A percentile compares a stretch with the other conserved stretches of the same genome.
Evolutionary conservation across 2,797 vertebrate species (phyloP).

Genomic region (Phalloptychus januarius): DNA sequence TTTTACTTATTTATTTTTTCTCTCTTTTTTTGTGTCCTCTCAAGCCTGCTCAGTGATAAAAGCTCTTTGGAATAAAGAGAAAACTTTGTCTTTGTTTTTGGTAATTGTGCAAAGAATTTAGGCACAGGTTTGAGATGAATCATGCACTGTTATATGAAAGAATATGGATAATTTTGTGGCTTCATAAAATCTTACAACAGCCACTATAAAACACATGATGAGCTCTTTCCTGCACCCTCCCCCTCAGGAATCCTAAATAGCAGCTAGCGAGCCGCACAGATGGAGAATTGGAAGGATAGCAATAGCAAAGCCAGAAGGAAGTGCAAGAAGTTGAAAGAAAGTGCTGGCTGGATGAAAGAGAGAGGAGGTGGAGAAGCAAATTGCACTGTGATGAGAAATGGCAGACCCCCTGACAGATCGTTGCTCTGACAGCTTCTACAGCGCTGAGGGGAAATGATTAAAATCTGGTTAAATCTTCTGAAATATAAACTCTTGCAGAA

Average conservation of each 20-base stretch:
- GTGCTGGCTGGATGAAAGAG: conserved; percentile 41
- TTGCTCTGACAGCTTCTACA: conserved; percentile 23
- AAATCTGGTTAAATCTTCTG: conserved; percentile 46
- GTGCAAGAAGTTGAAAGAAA: conserved; percentile 48
- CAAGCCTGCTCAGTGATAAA: conserved; percentile 1
- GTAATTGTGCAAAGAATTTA: background rate
- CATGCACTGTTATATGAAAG: conserved; percentile 36
- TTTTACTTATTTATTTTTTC: background rate
- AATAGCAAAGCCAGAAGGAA: conserved; percentile 29
- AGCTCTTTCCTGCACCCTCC: conserved; percentile 37
- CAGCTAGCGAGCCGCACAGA: conserved; percentile 24
- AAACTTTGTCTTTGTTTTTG: conserved; percentile 6
- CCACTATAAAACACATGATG: conserved; percentile 63
- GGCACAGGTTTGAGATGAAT: conserved; percentile 37
- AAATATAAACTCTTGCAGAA: conserved; percentile 39
- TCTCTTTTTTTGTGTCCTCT: background rate
- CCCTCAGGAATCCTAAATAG: conserved; percentile 18
- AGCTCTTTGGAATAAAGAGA: background rate
- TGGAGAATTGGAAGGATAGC: conserved; percentile 19
- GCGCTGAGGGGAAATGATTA: conserved; percentile 38
- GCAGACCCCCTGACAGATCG: conserved; percentile 31
- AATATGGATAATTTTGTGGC: conserved; percentile 64
- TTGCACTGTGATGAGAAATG: conserved; percentile 51
- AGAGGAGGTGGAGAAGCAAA: conserved; percentile 51
- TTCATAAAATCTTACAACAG: conserved; percentile 67